Evolutionary conservation across 2,888 invertebrate genomes (phyloP), one percentile per base, ranked within the genome.

Genomic region (Altica lythri): DNA sequence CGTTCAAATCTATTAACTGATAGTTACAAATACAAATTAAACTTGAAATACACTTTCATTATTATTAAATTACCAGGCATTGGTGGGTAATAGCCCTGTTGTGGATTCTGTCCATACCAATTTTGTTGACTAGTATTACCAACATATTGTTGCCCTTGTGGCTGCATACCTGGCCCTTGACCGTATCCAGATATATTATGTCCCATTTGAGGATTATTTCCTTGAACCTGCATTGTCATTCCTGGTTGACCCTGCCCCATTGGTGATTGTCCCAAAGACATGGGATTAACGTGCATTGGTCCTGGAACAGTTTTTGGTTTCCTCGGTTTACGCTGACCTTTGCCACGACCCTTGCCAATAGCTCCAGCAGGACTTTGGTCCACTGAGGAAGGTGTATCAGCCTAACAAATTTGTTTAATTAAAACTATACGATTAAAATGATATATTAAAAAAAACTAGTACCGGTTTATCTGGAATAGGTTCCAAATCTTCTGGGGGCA

Each of bases 401-500:
- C 84, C 75, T 84, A 85, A n/a, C n/a, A n/a, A n/a, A n/a, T n/a
- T n/a, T n/a, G n/a, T n/a, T n/a, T n/a, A n/a, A n/a, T n/a, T n/a
- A n/a, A n/a, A n/a, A n/a, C n/a, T n/a, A n/a, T n/a, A n/a, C n/a
- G n/a, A n/a, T n/a, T n/a, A n/a, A n/a, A n/a, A n/a, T n/a, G n/a
- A n/a, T n/a, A n/a, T n/a, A n/a, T n/a, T n/a, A n/a, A 32, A 48
- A 42, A 37, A 16, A 12, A 8, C 25, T 42, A 42, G 72, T 80
- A 84, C 84, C 17, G 81, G 79, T 76, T 88, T 88, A 67, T 89
- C 88, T 19, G 85, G 86, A 53, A 88, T 83, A 0, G 89, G 88
- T 71, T 94, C 93, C 30, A 93, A 80, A 70, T 95, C 94, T 73
- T 95, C 95, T 0, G 92, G 91, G 1, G 95, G 94, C 49, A 97